Percentiles rank a stretch among this genome's conserved stretches.
phyloP scores from a whole-genome alignment of 1,140 invertebrate genomes.

The Alviniconcha marisindica region DNA sequence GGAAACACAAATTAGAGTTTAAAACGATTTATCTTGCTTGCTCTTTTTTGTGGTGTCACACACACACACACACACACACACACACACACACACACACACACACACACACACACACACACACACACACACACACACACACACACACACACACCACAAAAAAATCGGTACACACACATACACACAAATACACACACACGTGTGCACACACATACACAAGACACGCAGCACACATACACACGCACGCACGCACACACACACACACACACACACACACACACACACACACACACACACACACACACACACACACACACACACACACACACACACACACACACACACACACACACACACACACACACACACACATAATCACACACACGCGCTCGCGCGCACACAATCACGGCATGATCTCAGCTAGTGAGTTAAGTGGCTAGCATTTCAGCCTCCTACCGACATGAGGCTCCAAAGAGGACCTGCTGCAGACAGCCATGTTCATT shows the following conservation, averaged over 20 bases:
- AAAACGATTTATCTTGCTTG: too few species aligned
- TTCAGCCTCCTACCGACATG: too few species aligned
- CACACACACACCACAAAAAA: background rate
- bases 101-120: background rate
- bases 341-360: background rate
- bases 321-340: background rate
- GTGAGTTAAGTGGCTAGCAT: too few species aligned
- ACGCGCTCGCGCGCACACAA: background rate
- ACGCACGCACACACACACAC: background rate
- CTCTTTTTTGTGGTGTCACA: too few species aligned
- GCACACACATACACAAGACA: background rate
- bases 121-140: slow-evolving; percentile 14
- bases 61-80: too few species aligned
- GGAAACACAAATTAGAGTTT: too few species aligned
- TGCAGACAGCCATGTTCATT: too few species aligned
- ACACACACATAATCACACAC: background rate
- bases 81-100: too few species aligned
- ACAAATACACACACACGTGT: background rate
- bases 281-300: background rate
- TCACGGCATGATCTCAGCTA: too few species aligned
- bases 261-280: background rate
- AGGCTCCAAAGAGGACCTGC: too few species aligned
- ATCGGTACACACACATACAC: background rate
- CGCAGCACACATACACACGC: background rate
- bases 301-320: background rate